Base-by-base conservation (phyloP, 2,113 vertebrate genomes). In the Amazona vittata region DNA sequence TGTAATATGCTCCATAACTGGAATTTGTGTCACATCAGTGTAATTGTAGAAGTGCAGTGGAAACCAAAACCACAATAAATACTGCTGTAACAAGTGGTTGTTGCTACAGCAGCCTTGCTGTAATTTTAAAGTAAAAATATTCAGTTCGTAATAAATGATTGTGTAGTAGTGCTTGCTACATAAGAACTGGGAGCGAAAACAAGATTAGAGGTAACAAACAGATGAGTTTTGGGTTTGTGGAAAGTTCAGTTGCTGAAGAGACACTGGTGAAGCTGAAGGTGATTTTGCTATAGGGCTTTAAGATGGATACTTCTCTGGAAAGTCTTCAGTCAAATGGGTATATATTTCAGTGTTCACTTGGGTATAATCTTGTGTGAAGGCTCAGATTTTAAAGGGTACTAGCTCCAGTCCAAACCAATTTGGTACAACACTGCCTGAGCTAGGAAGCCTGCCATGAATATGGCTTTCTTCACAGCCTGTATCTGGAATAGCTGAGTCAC, bases 131-230 rank as follows among this genome's bases (percentile, higher is more conserved):
- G 43, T 63, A 46, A 28, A 75, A 76, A 9, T 28, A 17, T 52
- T 92, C 10, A n/a, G 7, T 75, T 93, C 44, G 14, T 11, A 62
- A 19, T 44, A 65, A 70, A 7, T 15, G 4, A 6, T 78, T 2
- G 0, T n/a, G 12, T 29, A 53, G 26, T 39, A 77, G 10, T 65
- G 28, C 6, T 3, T 71, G 13, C 43, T 78, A 3, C 3, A 0
- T 62, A 57, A 81, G n/a, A 57, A 70, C 35, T 21, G 26, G 8
- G 21, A 67, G 11, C 6, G 21, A 35, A 46, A 59, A 24, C 15
- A 63, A 43, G 10, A 13, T 70, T 12, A 33, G 78, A 83, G 47
- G 14, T 25, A 50, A 20, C 15, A 71, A 39, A 19, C 11, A 21
- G 20, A 0, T 37, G 46, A 52, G 6, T 35, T 83, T 69, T 39